phyloP scores from a whole-genome alignment of 2,888 invertebrate species.

The Eucriotettix oculatus region DNA sequence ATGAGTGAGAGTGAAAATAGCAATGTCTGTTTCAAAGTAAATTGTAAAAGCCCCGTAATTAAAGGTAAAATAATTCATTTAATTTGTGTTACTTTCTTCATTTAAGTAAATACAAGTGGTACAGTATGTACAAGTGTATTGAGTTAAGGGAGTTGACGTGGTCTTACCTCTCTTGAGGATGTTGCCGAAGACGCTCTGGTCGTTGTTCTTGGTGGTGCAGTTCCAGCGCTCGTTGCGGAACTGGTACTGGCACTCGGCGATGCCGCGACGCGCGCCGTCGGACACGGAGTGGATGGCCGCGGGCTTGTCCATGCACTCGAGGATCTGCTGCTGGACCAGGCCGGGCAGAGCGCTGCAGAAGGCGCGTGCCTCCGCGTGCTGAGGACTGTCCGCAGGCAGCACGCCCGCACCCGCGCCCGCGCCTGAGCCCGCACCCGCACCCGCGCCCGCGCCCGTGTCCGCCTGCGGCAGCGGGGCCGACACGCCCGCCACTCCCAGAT shows the following conservation, averaged over 20 bases:
- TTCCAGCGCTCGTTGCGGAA: conserved; percentile 39
- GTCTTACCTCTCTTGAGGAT: conserved; percentile 30
- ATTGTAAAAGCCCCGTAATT: too few relatives aligned
- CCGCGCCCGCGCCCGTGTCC: background rate
- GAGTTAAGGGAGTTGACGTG: too few relatives aligned
- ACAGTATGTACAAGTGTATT: too few relatives aligned
- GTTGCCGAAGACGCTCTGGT: conserved; percentile 30
- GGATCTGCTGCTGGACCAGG: conserved; percentile 24
- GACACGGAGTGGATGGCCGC: conserved; percentile 32
- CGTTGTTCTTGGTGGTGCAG: conserved; percentile 26
- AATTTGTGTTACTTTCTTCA: too few relatives aligned
- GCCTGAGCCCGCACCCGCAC: background rate
- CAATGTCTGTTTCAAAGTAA: too few relatives aligned
- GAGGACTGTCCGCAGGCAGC: background rate
- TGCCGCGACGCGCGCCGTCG: conserved; percentile 33
- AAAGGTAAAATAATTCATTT: too few relatives aligned
- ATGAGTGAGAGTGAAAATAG: too few relatives aligned
- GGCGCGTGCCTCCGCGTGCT: conserved; percentile 17
- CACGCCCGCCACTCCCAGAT: conserved; percentile 21
- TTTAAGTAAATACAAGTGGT: too few relatives aligned
- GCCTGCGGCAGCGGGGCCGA: conserved; percentile 6
- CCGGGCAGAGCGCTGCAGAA: conserved; percentile 23
- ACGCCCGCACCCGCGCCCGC: conserved; percentile 10
- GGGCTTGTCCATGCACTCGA: conserved; percentile 31
- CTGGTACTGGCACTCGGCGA: conserved; percentile 36